These are phyloP conservation scores for Volucella inflata DNA, from an alignment of 2,888 invertebrate species.

Conservation along the genomic window DNA sequence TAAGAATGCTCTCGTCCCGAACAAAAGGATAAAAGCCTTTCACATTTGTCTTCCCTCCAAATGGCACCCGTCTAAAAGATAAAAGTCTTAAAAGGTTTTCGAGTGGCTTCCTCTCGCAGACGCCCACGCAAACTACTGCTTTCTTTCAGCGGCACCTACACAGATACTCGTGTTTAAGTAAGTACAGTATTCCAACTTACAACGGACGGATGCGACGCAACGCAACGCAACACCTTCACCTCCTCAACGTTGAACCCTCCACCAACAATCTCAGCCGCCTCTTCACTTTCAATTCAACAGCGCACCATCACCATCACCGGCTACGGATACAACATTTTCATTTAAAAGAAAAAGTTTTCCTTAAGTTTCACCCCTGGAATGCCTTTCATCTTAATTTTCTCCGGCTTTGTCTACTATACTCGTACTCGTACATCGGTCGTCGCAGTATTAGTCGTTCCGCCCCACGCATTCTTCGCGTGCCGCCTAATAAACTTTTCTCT, in stretches of 20 bases:
- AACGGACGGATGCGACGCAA: too few relatives aligned
- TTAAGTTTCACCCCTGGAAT: conserved; percentile 66
- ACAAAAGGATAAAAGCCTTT: conserved; percentile 35
- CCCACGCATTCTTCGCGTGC: conserved; percentile 51
- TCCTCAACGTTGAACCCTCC: neutral
- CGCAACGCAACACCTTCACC: neutral
- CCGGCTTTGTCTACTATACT: conserved; percentile 1
- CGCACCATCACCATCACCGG: too few relatives aligned
- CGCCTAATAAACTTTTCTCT: conserved; percentile 57
- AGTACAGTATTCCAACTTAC: neutral
- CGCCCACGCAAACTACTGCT: conserved; percentile 30
- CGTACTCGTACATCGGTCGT: neutral
- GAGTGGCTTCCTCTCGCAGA: conserved; percentile 55
- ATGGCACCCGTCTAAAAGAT: conserved; percentile 39
- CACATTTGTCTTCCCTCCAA: conserved; percentile 1
- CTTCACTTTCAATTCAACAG: conserved; percentile 64
- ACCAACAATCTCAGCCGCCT: conserved; percentile 17
- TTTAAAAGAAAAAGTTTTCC: conserved; percentile 53
- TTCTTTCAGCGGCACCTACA: conserved; percentile 44
- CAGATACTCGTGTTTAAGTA: conserved; percentile 12
- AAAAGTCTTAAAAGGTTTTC: conserved; percentile 74
- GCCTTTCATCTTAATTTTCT: conserved; percentile 69
- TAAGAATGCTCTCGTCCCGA: conserved; percentile 5
- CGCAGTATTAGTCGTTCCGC: neutral
- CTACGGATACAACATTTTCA: conserved; percentile 42